These are phyloP conservation scores for Sciurus niger DNA, from an alignment of 2,113 vertebrate genomes.

Conservation along the genomic window DNA sequence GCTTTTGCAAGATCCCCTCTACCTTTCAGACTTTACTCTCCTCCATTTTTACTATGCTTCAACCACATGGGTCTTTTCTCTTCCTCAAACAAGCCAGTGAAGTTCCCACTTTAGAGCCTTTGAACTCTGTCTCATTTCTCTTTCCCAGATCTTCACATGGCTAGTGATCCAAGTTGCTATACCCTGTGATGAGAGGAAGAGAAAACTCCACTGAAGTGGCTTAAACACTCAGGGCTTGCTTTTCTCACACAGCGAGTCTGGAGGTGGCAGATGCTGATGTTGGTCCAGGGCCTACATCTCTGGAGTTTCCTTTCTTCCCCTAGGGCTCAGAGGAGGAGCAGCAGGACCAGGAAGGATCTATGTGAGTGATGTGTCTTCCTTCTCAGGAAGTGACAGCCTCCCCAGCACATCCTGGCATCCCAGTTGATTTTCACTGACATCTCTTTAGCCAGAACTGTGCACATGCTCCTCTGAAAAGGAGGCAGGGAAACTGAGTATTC, in stretches of 20 bases:
- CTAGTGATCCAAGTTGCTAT: not conserved
- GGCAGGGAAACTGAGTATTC: not conserved
- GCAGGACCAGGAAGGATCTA: not conserved
- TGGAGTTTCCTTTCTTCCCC: not conserved
- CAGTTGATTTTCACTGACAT: not conserved
- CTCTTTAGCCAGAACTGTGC: not conserved
- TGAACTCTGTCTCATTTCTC: not conserved
- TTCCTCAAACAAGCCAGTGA: not conserved
- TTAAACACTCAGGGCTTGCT: not conserved
- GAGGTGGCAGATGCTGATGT: not conserved
- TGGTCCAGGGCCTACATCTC: not conserved
- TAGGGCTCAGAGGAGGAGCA: too few relatives aligned
- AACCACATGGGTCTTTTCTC: not conserved
- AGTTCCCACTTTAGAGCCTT: not conserved
- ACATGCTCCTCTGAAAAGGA: not conserved
- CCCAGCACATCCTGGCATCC: not conserved
- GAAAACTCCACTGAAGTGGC: not conserved
- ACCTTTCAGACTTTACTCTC: not conserved
- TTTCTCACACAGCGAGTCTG: not conserved
- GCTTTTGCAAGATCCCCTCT: not conserved
- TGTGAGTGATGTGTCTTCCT: not conserved
- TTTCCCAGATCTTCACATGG: not conserved
- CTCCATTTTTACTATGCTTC: rapidly evolving
- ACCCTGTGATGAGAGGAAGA: not conserved
- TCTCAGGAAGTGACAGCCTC: not conserved